phyloP scores from a whole-genome alignment of 2,797 vertebrate genomes.

The Vultur gryphus region DNA sequence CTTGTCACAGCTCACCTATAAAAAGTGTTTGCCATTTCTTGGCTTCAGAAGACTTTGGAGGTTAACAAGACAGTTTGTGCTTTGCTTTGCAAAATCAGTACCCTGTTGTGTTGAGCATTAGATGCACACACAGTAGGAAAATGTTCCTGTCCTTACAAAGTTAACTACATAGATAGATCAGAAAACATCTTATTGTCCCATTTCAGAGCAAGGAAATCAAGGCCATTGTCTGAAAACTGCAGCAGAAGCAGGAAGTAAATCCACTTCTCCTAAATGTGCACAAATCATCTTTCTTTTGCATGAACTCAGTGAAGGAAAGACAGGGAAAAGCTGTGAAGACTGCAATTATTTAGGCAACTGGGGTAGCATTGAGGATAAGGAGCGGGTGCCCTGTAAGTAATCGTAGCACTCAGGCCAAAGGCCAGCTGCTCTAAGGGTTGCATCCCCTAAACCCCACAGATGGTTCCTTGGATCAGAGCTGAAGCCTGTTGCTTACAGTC shows the following conservation, averaged over 20 bases:
- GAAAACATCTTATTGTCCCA: conserved; percentile 23
- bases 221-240: conserved; percentile 42
- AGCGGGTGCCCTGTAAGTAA: not conserved
- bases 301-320: not conserved
- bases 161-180: not conserved
- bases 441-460: rapidly evolving
- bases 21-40: not conserved
- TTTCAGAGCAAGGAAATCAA: conserved; percentile 36
- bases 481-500: not conserved
- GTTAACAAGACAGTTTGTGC: not conserved
- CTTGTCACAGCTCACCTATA: not conserved
- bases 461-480: not conserved
- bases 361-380: not conserved
- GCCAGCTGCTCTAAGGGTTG: not conserved
- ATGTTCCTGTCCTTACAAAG: not conserved
- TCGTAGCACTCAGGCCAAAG: not conserved
- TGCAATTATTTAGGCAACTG: not conserved
- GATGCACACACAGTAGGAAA: not conserved
- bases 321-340: not conserved
- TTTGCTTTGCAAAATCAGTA: conserved; percentile 10
- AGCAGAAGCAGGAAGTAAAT: conserved; percentile 11
- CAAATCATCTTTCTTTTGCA: conserved; percentile 3
- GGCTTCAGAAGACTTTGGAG: not conserved
- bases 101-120: not conserved
- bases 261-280: not conserved